Conservation (phyloP, 1,140 invertebrate genomes). For the Pararge aegeria region DNA sequence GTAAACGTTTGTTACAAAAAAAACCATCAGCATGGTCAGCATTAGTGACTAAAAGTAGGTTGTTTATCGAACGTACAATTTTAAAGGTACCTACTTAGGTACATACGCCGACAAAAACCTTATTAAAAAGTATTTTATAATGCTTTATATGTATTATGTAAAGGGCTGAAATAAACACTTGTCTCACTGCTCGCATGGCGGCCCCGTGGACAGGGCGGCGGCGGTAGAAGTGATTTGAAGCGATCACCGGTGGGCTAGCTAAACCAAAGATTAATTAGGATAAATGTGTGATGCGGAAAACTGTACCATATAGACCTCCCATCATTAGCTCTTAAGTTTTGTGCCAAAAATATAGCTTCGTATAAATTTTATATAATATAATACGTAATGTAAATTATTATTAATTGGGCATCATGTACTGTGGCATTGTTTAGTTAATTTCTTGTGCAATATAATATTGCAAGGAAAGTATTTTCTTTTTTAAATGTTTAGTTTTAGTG, state of each 20-base stretch:
- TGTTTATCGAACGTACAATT: no score
- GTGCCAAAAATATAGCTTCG: slow-evolving; percentile 63
- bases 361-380: slow-evolving; percentile 44
- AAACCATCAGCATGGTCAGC: no score
- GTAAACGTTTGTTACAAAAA: no score
- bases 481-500: slow-evolving; percentile 46
- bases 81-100: no score
- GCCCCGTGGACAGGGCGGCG: background rate
- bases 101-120: no score
- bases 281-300: slow-evolving; percentile 43
- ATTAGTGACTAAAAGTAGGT: no score
- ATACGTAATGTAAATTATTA: slow-evolving; percentile 49
- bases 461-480: slow-evolving; percentile 61
- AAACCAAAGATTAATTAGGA: slow-evolving; percentile 75
- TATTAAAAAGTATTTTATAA: no score
- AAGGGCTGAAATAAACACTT: no score
- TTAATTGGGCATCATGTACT: slow-evolving; percentile 68
- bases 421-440: slow-evolving; percentile 57
- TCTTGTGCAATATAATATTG: slow-evolving; percentile 61
- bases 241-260: slow-evolving; percentile 70
- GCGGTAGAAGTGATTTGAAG: slow-evolving; percentile 48
- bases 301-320: slow-evolving; percentile 66
- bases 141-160: no score
- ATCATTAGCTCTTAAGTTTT: slow-evolving; percentile 57
- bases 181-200: background rate